Evolutionary conservation across 2,113 vertebrate genomes (phyloP), one percentile per base, ranked within the genome.

Genomic region (Hyla sarda): DNA sequence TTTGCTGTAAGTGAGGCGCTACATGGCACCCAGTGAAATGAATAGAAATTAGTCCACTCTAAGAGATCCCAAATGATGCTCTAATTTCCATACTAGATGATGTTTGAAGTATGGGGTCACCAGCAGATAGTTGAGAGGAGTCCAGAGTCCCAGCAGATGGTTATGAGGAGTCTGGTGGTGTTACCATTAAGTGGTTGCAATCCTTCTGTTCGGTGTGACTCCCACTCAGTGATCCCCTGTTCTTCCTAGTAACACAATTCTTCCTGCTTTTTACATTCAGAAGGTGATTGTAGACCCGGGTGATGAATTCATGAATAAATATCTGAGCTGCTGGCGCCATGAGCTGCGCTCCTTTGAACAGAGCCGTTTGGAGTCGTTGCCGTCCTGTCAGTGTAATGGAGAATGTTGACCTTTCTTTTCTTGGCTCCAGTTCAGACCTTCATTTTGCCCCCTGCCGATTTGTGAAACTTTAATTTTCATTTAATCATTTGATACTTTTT

Each of bases 401-500:
- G 82, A 86, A 32, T 30, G 84, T 56, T 47, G 45, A 0, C 72
- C 62, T 82, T 86, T 28, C 84, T 91, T 86, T n/a, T 76, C 72
- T 19, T 89, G 88, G 86, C 87, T 32, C 13, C 8, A 48, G 80
- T 88, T 88, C 88, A 88, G 30, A 17, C 54, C 8, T 11, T 82
- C 62, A 1, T 21, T 69, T 30, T 69, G 30, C 75, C 78, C 86
- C 0, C 62, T 87, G 25, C 16, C 34, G 11, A 78, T 90, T 89
- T 80, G 71, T 82, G 77, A 87, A 90, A 0, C 0, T 65, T 88
- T 79, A 85, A 52, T 87, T 89, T 89, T 88, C 82, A 90, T 89
- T 91, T 89, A 89, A 90, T 85, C 52, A 0, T 34, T 81, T 80
- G 87, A 90, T 85, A 88, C 0, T 65, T 88, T 34, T 48, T 45